Base-by-base conservation (phyloP, 2,113 vertebrate species). In the Paramisgurnus dabryanus region DNA sequence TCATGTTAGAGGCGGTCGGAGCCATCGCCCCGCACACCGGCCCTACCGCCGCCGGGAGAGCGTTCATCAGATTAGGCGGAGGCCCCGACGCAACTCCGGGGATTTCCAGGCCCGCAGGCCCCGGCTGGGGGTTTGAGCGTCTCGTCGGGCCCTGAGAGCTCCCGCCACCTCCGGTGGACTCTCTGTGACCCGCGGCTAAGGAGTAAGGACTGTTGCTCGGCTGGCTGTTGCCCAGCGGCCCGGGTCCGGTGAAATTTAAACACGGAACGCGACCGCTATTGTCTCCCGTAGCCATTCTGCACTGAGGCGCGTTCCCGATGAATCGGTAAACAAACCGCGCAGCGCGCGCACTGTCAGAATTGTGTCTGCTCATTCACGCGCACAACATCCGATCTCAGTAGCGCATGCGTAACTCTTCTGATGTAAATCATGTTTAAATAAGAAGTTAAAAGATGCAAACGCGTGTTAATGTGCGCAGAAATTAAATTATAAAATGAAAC, bases 241-340 rank as follows among this genome's bases (percentile, higher is more conserved):
- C 92, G 27, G 91, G 90, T 34, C 88, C 85, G 63, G 91, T 89
- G 80, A 93, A 92, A 86, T 91, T 91, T 77, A 93, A 91, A 86
- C 93, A 92, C 74, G 92, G 92, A 89, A 91, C 89, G 88, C 92
- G 92, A 87, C 92, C 91, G 85, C 90, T 91, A 91, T 93, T 95
- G 91, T 95, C 95, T 89, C 94, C 95, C 81, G 95, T 92, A 90
- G 95, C 95, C 95, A 96, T 96, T 92, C 96, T 96, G 90, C 34
- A 84, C 63, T 76, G 22, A 65, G 40, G 61, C 60, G 78, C 78
- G 63, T n/a, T 10, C 63, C 27, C 63, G 61, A 3, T 40, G 74
- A 76, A 40, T 66, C 27, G 78, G 86, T 90, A 90, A 90, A 90
- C 90, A 91, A 89, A 90, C 89, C 45, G 47, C 60, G 34, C 63